Conservation (phyloP, 2,797 vertebrate species). For the Alca torda region DNA sequence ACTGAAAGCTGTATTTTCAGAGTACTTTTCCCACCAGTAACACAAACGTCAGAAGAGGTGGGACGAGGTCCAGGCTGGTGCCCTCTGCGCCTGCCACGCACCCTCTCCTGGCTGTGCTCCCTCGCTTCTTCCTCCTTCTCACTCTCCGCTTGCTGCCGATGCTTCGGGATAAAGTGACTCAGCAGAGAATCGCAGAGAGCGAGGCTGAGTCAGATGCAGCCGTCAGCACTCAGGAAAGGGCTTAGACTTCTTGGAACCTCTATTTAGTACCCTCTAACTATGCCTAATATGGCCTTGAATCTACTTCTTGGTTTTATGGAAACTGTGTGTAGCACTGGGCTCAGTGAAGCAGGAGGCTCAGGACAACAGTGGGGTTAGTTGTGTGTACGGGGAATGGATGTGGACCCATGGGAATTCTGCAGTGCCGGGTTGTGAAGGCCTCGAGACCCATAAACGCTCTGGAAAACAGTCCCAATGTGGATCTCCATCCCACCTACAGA, state of each 20-base stretch:
- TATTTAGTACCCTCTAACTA: background rate
- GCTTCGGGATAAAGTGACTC: background rate
- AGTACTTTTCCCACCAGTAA: background rate
- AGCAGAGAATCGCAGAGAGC: background rate
- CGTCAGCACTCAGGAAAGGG: background rate
- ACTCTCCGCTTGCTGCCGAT: accelerated
- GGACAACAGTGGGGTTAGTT: background rate
- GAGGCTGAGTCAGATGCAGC: constrained; percentile 21
- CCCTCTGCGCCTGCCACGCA: background rate
- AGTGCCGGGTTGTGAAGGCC: background rate
- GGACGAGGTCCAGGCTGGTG: background rate
- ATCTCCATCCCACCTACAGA: background rate
- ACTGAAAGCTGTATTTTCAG: background rate
- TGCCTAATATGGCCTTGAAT: constrained; percentile 10
- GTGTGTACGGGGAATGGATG: background rate
- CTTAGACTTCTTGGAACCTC: constrained; percentile 42
- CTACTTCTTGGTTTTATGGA: background rate
- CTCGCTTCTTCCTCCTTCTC: background rate
- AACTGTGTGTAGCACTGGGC: background rate
- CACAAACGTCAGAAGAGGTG: background rate
- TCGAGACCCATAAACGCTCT: background rate
- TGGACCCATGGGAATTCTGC: background rate
- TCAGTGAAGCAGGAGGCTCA: background rate
- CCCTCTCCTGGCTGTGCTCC: background rate
- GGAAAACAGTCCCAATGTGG: background rate